A percentile compares a stretch with the other conserved stretches of the same genome.
phyloP scores from a whole-genome alignment of 2,113 vertebrate species.

The Ammodytes dubius region DNA sequence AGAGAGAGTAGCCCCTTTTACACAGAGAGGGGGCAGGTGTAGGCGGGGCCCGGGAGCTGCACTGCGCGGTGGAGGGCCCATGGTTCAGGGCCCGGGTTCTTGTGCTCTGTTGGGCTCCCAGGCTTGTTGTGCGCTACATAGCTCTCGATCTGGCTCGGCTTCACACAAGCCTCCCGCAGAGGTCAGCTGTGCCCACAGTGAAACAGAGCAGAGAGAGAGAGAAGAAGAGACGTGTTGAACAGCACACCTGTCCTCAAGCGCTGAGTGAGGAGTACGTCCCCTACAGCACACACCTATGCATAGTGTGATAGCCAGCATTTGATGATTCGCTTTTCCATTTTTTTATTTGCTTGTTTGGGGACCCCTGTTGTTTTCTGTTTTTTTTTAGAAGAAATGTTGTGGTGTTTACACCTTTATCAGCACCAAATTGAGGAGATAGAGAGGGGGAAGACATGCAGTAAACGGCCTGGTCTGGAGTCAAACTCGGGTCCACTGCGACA shows the following conservation, averaged over 20 bases:
- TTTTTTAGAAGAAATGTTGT: too few species aligned
- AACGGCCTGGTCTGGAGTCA: too few species aligned
- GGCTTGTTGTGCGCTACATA: constrained; percentile 28
- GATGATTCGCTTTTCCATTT: constrained; percentile 3
- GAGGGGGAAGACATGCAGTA: too few species aligned
- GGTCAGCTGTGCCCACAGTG: constrained; percentile 65
- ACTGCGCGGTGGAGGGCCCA: constrained; percentile 29
- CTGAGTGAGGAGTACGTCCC: constrained; percentile 38
- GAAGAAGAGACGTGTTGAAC: constrained; percentile 56
- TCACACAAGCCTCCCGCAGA: constrained; percentile 71
- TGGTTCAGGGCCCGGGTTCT: constrained; percentile 47
- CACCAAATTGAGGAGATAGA: too few species aligned
- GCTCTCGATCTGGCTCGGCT: constrained; percentile 70
- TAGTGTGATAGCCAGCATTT: constrained; percentile 11
- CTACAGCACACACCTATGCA: constrained; percentile 38
- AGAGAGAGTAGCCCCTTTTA: too few species aligned
- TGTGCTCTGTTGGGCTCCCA: constrained; percentile 64
- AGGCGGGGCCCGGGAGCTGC: constrained; percentile 28
- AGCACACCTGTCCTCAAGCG: constrained; percentile 71
- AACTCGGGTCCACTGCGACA: too few species aligned
- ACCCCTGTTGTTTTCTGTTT: background rate
- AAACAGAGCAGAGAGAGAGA: constrained; percentile 53
- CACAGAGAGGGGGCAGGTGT: constrained; percentile 20
- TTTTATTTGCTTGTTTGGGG: background rate
- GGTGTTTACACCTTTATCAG: too few species aligned